A percentile compares a stretch with the other conserved stretches of the same genome.
Evolutionary conservation across 2,113 vertebrate species (phyloP).

Genomic region (Macquaria australasica): DNA sequence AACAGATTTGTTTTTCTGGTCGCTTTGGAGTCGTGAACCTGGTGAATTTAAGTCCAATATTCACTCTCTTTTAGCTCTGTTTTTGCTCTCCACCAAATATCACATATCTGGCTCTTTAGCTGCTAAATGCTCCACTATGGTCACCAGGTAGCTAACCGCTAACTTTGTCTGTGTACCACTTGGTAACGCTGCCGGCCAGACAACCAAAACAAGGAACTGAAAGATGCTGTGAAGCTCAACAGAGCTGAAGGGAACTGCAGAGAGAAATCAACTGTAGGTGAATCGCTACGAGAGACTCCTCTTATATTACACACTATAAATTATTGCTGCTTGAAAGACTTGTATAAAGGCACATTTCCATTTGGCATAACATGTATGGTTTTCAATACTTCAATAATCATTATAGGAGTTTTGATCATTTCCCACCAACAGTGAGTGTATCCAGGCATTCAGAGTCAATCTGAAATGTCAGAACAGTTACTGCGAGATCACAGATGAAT

Average conservation of each 20-base stretch:
- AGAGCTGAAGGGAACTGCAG: not conserved
- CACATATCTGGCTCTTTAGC: not conserved
- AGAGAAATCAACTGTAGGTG: not conserved
- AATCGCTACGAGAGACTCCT: not conserved
- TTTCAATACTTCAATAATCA: not conserved
- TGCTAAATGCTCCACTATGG: not conserved
- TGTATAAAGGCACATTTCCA: not conserved
- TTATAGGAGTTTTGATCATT: not conserved
- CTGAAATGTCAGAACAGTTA: not conserved
- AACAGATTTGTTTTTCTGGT: too few species aligned
- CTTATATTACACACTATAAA: not conserved
- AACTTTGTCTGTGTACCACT: not conserved
- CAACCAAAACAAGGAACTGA: not conserved
- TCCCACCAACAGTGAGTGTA: not conserved
- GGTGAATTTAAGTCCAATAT: too few species aligned
- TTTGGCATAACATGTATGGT: not conserved
- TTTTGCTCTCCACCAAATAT: not conserved
- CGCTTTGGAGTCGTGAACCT: not conserved
- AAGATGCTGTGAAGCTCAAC: not conserved
- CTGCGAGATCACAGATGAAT: not conserved
- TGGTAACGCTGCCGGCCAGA: not conserved
- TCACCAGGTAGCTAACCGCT: not conserved
- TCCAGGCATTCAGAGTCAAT: not conserved
- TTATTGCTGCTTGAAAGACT: slow-evolving; percentile 7
- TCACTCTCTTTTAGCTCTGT: not conserved